Evolutionary conservation across 2,888 invertebrate genomes (phyloP), one percentile per base, ranked within the genome.

Genomic region (Nasonovia ribisnigri): DNA sequence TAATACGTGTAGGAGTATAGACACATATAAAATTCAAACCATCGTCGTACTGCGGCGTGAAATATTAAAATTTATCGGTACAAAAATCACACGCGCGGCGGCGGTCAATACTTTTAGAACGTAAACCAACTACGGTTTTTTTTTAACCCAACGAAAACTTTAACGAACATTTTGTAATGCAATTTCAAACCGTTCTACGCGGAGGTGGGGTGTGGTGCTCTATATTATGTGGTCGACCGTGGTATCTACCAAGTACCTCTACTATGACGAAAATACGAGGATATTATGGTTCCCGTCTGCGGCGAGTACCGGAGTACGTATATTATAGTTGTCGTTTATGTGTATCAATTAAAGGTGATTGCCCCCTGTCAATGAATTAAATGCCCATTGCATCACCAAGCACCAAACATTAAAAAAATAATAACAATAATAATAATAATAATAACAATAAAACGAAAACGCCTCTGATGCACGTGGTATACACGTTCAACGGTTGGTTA

Each of bases 331-430:
- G 20, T 36, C 36, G 77, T 77, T 77, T 77, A 77, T 36, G 60
- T 86, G 29, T 36, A 36, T 88, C 92, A 93, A 93, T 93, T 93
- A 89, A 84, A 93, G 89, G 92, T 84, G 89, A 89, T 93, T 93
- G 89, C 46, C 89, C 89, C 87, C 46, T 57, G 89, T 84, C 84
- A 89, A 54, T 57, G 54, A 84, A 84, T 87, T 54, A 92, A 48
- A 84, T 3, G 46, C 43, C 36, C 8, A 46, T 67, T 48, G 87
- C 92, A 54, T 88, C 60, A 88, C 67, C 57, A 43, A 36, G 36
- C 8, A 57, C 86, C 26, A 36, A 87, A 87, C 42, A 60, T 57
- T 24, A 84, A 54, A 84, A 90, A 90, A 67, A 67, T 67, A 67
- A 77, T 77, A 77, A 77, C 20, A 77, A 77, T 24, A 77, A 36